These are phyloP conservation scores for Aphelocoma californica DNA, from an alignment of 2,797 vertebrate species.

Conservation along the genomic window DNA sequence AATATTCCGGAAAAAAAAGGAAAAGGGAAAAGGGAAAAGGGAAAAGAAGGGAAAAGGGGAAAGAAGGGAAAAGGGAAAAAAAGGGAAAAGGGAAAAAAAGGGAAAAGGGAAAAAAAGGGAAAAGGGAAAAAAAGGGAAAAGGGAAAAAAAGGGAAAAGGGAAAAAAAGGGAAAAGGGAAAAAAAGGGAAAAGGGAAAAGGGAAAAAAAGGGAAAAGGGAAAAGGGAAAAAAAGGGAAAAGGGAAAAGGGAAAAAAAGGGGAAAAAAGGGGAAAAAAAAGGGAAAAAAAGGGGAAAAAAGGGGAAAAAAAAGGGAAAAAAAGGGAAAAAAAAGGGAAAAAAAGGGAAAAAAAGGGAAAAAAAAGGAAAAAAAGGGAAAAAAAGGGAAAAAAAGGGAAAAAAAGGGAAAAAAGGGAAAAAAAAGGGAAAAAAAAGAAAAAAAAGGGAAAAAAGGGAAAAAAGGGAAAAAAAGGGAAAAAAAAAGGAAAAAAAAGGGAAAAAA, in stretches of 20 bases:
- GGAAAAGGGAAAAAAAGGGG: too few relatives aligned
- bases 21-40: background rate
- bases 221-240: background rate
- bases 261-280: background rate
- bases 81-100: background rate
- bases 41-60: too few relatives aligned
- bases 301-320: background rate
- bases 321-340: background rate
- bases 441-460: background rate
- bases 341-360: background rate
- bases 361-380: background rate
- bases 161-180: background rate
- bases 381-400: background rate
- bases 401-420: background rate
- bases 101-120: background rate
- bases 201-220: background rate
- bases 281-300: too few relatives aligned
- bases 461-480: background rate
- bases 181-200: background rate
- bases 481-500: background rate
- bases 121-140: background rate
- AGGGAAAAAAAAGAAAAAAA: background rate
- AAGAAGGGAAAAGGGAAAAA: background rate
- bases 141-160: background rate
- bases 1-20: background rate